Conservation (phyloP, 1,140 invertebrate species). For the Heliconius hermathena region DNA sequence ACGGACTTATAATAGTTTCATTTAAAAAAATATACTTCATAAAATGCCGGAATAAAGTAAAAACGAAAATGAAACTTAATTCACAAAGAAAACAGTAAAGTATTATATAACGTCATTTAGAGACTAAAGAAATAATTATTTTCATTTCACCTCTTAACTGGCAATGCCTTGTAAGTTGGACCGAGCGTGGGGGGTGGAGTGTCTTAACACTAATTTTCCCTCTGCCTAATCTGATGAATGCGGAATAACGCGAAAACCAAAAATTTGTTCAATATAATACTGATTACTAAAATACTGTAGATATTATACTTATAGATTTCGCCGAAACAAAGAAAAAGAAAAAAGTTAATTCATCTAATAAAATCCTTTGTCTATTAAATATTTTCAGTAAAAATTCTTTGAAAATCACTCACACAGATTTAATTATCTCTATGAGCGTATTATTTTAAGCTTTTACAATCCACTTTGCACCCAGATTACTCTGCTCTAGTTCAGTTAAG, state of each 20-base stretch:
- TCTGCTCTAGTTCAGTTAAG: neutral
- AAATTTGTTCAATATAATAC: too few species aligned
- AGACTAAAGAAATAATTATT: too few species aligned
- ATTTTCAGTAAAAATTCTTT: neutral
- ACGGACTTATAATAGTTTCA: too few species aligned
- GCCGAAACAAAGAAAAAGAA: neutral
- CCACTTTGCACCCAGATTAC: slow-evolving; percentile 2
- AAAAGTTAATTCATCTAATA: neutral
- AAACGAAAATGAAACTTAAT: too few species aligned
- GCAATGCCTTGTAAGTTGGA: neutral
- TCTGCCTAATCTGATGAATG: neutral
- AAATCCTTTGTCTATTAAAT: neutral
- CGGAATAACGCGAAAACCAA: neutral
- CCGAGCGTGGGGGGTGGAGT: too few species aligned
- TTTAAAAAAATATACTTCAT: too few species aligned
- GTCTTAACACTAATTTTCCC: neutral
- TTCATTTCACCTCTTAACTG: too few species aligned
- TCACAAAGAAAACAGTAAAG: too few species aligned
- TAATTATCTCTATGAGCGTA: slow-evolving; percentile 5
- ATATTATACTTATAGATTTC: neutral
- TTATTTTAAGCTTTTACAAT: slow-evolving; percentile 11
- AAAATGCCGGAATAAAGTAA: too few species aligned
- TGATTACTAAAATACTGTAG: too few species aligned
- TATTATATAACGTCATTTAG: too few species aligned
- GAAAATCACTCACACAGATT: neutral